Conservation (phyloP, 2,113 vertebrate genomes). For the Leuciscus idus region DNA sequence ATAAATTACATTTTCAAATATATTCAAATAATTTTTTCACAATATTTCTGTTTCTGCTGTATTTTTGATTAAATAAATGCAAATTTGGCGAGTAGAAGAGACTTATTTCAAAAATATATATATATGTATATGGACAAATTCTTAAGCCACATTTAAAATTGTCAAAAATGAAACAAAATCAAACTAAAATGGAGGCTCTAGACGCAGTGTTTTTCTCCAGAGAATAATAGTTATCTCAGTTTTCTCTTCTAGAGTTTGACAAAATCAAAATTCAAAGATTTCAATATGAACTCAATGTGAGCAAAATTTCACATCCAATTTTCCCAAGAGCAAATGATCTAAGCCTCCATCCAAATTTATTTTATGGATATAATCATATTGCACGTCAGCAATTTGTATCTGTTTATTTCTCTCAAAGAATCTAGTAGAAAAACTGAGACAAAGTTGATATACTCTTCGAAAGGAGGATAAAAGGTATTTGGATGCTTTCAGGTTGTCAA, state of each 20-base stretch:
- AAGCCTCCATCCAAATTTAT: neutral
- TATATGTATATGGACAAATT: neutral
- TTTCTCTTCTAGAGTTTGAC: too few species aligned
- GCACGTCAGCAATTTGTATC: neutral
- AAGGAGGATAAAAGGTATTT: neutral
- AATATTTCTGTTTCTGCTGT: neutral
- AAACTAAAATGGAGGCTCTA: neutral
- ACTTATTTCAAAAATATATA: neutral
- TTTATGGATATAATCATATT: neutral
- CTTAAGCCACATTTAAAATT: neutral
- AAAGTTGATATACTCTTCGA: neutral
- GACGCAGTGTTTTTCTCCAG: too few species aligned
- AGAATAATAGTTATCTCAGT: too few species aligned
- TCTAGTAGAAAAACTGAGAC: neutral
- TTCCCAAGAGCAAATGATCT: neutral
- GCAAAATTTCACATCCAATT: neutral
- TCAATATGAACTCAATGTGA: neutral
- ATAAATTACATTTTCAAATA: too few species aligned
- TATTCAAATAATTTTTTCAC: neutral
- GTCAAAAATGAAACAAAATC: neutral
- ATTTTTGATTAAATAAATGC: neutral
- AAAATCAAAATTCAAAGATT: neutral
- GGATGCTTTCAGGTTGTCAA: neutral
- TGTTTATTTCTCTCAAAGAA: neutral
- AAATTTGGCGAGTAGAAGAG: neutral